Conservation (phyloP, 2,113 vertebrate genomes). For the Charadrius vociferus region DNA sequence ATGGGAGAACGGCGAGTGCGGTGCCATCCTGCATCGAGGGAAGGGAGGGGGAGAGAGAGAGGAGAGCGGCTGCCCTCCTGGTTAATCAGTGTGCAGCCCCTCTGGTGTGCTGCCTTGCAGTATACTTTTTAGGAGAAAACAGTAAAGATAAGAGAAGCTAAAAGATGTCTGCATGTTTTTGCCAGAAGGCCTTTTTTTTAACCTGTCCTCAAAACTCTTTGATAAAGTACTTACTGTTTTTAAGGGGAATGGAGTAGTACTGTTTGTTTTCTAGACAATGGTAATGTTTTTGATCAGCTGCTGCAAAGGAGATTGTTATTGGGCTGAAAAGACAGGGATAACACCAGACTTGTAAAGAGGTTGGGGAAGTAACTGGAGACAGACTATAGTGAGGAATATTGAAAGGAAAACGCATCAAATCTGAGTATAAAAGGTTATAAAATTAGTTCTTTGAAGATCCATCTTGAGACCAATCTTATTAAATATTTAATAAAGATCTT, state of each 20-base stretch:
- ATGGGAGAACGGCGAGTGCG: rapidly evolving
- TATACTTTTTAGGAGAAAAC: neutral
- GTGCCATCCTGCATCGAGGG: neutral
- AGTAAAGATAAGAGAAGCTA: rapidly evolving
- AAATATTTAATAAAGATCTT: neutral
- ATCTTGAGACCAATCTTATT: neutral
- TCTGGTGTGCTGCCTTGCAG: neutral
- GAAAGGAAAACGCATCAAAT: neutral
- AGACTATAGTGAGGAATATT: neutral
- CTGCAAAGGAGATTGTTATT: neutral
- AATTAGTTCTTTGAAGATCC: neutral
- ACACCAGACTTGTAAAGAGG: neutral
- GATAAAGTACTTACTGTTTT: neutral
- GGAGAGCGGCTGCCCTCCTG: neutral
- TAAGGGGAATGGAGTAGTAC: neutral
- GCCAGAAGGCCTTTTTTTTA: neutral
- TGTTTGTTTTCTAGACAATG: neutral
- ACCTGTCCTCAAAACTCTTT: neutral
- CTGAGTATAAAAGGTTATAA: neutral
- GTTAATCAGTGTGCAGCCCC: rapidly evolving
- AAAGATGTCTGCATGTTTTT: neutral
- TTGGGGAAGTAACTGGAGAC: neutral
- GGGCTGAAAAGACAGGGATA: neutral
- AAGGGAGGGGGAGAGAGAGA: rapidly evolving
- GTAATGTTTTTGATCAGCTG: neutral